Evolutionary conservation across 2,888 invertebrate genomes (phyloP), one percentile per base, ranked within the genome.

Genomic region (Girardia tigrina): DNA sequence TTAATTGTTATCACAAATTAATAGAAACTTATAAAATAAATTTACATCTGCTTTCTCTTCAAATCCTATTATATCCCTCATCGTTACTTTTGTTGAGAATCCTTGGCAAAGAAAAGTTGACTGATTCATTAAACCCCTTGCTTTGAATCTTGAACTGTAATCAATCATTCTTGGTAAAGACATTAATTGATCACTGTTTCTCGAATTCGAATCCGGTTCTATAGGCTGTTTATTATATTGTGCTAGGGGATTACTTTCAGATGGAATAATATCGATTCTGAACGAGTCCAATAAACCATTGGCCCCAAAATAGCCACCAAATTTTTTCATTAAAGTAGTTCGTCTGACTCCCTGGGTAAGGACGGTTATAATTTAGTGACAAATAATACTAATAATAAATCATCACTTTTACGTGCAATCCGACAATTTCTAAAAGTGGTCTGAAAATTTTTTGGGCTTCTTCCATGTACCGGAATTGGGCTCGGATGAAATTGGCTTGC

Each of bases 191-290:
- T 56, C 71, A 26, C 70, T 70, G 23, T 20, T 72, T 20, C 42
- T 27, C 2, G 27, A 29, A 20, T 70, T 70, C 1, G 20, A 16
- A 29, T 36, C 73, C 29, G 20, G 29, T 4, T 36, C 73, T 29
- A 2, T 72, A 4, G 26, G 4, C 23, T 29, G 28, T 26, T 69
- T 75, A 20, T 20, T 28, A n/a, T 74, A 26, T 16, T 42, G 23
- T 6, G 26, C 8, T 26, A 77, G 69, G 26, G 77, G 77, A 29
- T 77, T 77, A 1, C 76, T 77, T 28, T 71, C 93, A 80, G 93
- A 91, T 79, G 94, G 94, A 2, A 94, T 92, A 83, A 95, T 94
- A 84, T 94, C 92, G 77, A 94, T 91, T 78, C 91, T 88, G 86
- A 94, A 89, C 4, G 89, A 88, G 80, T 93, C 92, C 85, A 94